Evolutionary conservation across 2,888 invertebrate genomes (phyloP).

Genomic region (Amphipoea lucens): DNA sequence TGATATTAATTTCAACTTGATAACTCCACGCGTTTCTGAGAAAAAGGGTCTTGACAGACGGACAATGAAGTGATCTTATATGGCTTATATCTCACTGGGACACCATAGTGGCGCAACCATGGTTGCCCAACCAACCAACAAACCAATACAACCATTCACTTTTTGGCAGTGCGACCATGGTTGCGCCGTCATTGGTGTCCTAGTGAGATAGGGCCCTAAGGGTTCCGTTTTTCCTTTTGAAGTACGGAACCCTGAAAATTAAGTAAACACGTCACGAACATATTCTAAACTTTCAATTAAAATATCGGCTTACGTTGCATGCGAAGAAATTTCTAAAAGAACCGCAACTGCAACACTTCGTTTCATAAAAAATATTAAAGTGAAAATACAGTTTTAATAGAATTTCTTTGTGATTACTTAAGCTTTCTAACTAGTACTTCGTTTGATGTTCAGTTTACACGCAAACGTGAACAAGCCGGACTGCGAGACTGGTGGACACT

Average conservation of each 20-base stretch:
- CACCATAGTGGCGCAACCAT: no score
- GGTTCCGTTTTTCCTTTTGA: not conserved
- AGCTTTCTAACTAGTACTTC: slow-evolving; percentile 17
- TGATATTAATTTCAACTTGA: no score
- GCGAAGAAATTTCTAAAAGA: slow-evolving; percentile 19
- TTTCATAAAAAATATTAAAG: slow-evolving; percentile 29
- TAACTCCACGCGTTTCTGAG: no score
- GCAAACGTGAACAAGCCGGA: slow-evolving; percentile 39
- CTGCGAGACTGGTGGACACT: slow-evolving; percentile 4
- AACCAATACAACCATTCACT: no score
- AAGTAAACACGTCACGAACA: slow-evolving; percentile 18
- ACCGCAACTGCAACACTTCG: slow-evolving; percentile 6
- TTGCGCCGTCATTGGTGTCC: no score
- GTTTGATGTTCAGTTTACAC: slow-evolving; percentile 46
- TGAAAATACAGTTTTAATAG: slow-evolving; percentile 36
- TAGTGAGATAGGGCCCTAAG: no score
- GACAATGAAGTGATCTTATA: no score
- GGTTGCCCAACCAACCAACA: no score
- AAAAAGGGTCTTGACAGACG: not conserved
- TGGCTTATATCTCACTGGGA: no score
- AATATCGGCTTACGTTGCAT: slow-evolving; percentile 28
- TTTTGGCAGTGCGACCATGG: no score
- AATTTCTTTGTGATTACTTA: slow-evolving; percentile 25
- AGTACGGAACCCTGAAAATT: not conserved
- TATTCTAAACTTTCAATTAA: slow-evolving; percentile 39